phyloP scores from a whole-genome alignment of 2,113 vertebrate genomes.

The Nothobranchius kuhntae region DNA sequence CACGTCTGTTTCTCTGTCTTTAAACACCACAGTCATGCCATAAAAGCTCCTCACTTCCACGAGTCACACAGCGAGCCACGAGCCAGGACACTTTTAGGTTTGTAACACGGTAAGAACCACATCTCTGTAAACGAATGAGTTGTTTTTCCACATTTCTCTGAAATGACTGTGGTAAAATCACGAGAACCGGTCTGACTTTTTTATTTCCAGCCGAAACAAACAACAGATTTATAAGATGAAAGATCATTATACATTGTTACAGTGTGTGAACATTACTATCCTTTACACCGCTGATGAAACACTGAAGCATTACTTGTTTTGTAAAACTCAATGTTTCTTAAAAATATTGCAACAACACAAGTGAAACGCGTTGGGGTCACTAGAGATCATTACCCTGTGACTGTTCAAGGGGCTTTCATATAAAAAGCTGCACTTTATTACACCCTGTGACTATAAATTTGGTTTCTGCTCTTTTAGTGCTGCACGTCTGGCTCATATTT shows the following conservation, averaged over 20 bases:
- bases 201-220: neutral
- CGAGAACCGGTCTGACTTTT: neutral
- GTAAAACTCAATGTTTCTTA: neutral
- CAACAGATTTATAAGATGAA: constrained; percentile 55
- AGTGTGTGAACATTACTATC: neutral
- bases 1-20: constrained; percentile 50
- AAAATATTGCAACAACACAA: neutral
- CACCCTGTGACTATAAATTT: no score
- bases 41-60: constrained; percentile 56
- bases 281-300: neutral
- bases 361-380: constrained; percentile 1
- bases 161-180: neutral
- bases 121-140: neutral
- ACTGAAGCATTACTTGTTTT: neutral
- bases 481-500: neutral
- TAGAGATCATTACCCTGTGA: neutral
- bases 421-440: neutral
- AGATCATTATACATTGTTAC: constrained; percentile 27
- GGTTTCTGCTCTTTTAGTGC: neutral
- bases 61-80: constrained; percentile 32
- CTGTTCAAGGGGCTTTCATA: neutral
- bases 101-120: constrained; percentile 51
- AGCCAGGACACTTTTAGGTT: constrained; percentile 17
- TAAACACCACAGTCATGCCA: constrained; percentile 54
- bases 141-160: neutral